These are phyloP conservation scores for Merops nubicus DNA, from an alignment of 2,113 vertebrate genomes.

Conservation along the genomic window DNA sequence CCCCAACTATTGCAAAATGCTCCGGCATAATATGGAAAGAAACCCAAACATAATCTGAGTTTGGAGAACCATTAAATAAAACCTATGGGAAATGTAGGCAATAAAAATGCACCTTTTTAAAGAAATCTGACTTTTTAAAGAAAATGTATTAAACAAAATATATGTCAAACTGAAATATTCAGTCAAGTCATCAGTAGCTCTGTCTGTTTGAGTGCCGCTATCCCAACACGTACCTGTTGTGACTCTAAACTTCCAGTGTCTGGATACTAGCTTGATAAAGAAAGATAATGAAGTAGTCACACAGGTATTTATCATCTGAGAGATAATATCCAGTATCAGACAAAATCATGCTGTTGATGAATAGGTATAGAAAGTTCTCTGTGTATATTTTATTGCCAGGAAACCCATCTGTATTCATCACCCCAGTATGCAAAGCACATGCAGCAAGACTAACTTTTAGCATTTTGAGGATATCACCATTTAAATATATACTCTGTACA, in stretches of 20 bases:
- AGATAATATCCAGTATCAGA: neutral
- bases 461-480: neutral
- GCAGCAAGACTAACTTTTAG: neutral
- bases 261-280: neutral
- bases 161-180: neutral
- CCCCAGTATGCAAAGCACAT: neutral
- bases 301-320: neutral
- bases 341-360: neutral
- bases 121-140: neutral
- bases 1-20: neutral
- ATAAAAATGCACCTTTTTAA: neutral
- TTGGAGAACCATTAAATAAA: neutral
- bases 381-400: neutral
- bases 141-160: neutral
- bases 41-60: neutral
- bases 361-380: neutral
- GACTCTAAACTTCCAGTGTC: neutral
- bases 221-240: neutral
- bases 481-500: neutral
- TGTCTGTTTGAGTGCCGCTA: neutral
- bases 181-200: neutral
- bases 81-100: neutral
- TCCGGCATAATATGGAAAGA: neutral
- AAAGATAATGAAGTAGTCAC: neutral
- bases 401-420: neutral